phyloP scores from a whole-genome alignment of 2,113 vertebrate genomes.

The Piaya cayana region DNA sequence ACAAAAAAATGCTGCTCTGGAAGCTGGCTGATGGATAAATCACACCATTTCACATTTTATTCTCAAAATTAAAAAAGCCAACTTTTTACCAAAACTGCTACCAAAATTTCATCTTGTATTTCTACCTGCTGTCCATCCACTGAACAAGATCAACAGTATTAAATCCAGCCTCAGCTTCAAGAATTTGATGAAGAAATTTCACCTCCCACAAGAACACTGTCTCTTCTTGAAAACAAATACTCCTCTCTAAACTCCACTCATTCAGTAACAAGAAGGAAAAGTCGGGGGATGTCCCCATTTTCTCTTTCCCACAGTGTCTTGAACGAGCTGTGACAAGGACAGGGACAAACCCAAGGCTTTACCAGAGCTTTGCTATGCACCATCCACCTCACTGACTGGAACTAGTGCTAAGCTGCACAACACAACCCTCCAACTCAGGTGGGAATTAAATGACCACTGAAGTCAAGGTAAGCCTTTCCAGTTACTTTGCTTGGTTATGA shows the following conservation, averaged over 20 bases:
- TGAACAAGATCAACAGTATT: not conserved
- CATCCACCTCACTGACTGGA: not conserved
- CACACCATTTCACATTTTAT: not conserved
- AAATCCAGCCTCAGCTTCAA: not conserved
- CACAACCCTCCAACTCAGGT: not conserved
- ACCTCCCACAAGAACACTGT: not conserved
- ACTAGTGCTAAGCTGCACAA: rapidly evolving
- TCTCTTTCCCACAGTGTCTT: not conserved
- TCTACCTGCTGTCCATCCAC: not conserved
- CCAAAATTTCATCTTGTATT: not conserved
- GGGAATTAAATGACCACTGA: not conserved
- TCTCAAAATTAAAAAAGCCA: not conserved
- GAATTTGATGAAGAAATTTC: not conserved
- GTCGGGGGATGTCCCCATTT: not conserved
- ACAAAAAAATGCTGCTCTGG: not conserved
- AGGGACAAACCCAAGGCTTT: not conserved
- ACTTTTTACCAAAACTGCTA: not conserved
- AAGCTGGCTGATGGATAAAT: not conserved
- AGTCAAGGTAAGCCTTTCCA: not conserved
- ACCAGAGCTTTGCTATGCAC: not conserved
- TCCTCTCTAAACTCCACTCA: not conserved
- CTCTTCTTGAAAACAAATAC: not conserved
- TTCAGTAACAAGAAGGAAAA: not conserved
- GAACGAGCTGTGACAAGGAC: not conserved
- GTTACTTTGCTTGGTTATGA: not conserved